Percentiles rank a stretch among this genome's conserved stretches.
These are phyloP conservation scores for Procambarus virginalis DNA, from an alignment of 1,140 invertebrate genomes.

Conservation along the genomic window DNA sequence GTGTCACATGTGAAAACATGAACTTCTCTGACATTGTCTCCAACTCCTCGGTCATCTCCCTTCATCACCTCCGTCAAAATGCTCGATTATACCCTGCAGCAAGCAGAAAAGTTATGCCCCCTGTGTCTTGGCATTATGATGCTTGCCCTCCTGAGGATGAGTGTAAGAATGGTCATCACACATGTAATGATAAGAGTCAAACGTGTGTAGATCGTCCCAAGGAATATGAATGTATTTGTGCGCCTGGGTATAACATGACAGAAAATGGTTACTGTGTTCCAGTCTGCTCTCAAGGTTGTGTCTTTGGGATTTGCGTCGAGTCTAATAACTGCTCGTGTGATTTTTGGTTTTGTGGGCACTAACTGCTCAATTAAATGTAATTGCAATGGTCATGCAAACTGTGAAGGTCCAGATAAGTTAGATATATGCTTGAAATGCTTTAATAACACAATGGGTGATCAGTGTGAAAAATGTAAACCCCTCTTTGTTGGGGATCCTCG, in stretches of 20 bases:
- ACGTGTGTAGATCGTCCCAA: conserved; percentile 84
- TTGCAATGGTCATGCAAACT: conserved; percentile 95
- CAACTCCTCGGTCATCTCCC: conserved; percentile 30
- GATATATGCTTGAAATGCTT: conserved; percentile 89
- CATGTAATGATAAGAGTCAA: conserved; percentile 89
- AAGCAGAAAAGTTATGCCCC: conserved; percentile 29
- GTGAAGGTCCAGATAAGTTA: conserved; percentile 87
- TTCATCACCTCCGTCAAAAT: conserved; percentile 27
- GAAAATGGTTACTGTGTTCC: conserved; percentile 81
- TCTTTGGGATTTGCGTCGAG: conserved; percentile 87
- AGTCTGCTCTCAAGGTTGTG: conserved; percentile 91
- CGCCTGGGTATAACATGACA: conserved; percentile 81
- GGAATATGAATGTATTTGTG: conserved; percentile 91
- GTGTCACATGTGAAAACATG: conserved; percentile 51
- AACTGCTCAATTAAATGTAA: conserved; percentile 95
- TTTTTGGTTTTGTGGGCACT: conserved; percentile 95
- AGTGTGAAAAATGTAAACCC: conserved; percentile 91
- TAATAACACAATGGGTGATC: conserved; percentile 90
- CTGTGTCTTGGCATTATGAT: conserved; percentile 85
- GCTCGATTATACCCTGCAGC: neutral
- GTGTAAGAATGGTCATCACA: conserved; percentile 92
- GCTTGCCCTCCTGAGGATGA: conserved; percentile 94
- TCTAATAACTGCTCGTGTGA: conserved; percentile 92
- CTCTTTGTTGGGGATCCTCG: conserved; percentile 93
- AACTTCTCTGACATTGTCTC: conserved; percentile 59